Base-by-base conservation (phyloP, 1,140 invertebrate genomes). In the Monochamus saltuarius region DNA sequence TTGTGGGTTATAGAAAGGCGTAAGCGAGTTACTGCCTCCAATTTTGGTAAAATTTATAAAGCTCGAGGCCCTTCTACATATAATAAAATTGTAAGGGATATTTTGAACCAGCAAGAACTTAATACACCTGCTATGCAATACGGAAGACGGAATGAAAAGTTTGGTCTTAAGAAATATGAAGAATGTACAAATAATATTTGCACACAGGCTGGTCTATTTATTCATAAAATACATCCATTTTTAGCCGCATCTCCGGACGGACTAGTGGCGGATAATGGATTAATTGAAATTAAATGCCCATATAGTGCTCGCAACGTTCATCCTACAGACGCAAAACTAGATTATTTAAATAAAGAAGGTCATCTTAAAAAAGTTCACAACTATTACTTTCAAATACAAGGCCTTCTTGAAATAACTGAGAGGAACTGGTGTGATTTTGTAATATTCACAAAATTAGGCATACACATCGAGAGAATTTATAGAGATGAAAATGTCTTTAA, bases 251-350 rank as follows among this genome's bases (percentile, higher is more conserved):
- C 62, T n/a, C 62, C 59, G 16, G 62, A 64, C 38, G 62, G 62
- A 13, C 43, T 61, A 36, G 9, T 61, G 16, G 47, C 49, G 7
- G 46, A 56, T 10, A 43, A 57, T 35, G 56, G 52, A 7, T 22
- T 64, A 11, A 64, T 64, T 36, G 62, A 64, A 61, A 37, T 64
- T 1, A 64, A 64, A 52, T 64, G 59, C 36, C 47, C 59, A 7
- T 64, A 50, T 61, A 37, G 19, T 13, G 49, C 17, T 10, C 35
- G 54, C 38, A 40, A 57, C 40, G 8, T 29, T 16, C 10, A 17
- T 14, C 47, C 57, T 9, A 39, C n/a, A 2, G 34, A 13, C 4
- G 16, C 22, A 16, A 38, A 38, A 16, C n/a, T 38, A 22, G 7
- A 38, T 19, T 53, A 53, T 17, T 14, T 53, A 7, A 35, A 53